Percentiles rank a stretch among this genome's conserved stretches.
phyloP scores from a whole-genome alignment of 2,888 invertebrate genomes.

The Nephrocerus scutellatus region DNA sequence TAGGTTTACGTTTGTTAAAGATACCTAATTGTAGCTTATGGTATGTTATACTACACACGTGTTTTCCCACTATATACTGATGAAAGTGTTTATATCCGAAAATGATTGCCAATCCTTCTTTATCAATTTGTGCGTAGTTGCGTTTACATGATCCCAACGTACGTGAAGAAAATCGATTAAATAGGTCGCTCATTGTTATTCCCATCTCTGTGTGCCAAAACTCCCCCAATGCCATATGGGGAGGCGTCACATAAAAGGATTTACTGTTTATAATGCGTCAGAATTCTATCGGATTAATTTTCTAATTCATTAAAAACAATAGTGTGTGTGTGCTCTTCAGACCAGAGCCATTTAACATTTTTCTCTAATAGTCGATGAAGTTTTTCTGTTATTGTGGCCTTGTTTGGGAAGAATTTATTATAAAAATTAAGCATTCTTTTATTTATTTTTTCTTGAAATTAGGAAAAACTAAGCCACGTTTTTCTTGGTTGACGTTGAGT shows the following conservation, averaged over 20 bases:
- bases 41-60: not conserved
- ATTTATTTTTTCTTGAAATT: no score
- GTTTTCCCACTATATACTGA: not conserved
- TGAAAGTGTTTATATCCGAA: no score
- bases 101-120: slow-evolving; percentile 2
- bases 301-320: slow-evolving; percentile 6
- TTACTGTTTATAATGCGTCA: not conserved
- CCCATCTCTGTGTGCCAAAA: not conserved
- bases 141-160: slow-evolving; percentile 1
- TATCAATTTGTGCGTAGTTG: slow-evolving; percentile 4
- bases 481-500: no score
- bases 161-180: not conserved
- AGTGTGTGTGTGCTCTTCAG: slow-evolving; percentile 8
- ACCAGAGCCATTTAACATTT: slow-evolving; percentile 7
- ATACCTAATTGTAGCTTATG: slow-evolving; percentile 4
- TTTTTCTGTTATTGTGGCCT: slow-evolving; percentile 9
- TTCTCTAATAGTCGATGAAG: slow-evolving; percentile 7
- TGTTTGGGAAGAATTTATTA: slow-evolving; percentile 5
- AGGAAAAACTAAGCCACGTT: no score
- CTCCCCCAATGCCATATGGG: slow-evolving; percentile 2
- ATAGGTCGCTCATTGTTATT: slow-evolving; percentile 1
- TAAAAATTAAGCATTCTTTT: no score
- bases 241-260: not conserved
- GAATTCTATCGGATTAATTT: not conserved
- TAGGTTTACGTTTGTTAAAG: not conserved